phyloP scores from a whole-genome alignment of 2,113 vertebrate species.

The Pampusana beccarii region DNA sequence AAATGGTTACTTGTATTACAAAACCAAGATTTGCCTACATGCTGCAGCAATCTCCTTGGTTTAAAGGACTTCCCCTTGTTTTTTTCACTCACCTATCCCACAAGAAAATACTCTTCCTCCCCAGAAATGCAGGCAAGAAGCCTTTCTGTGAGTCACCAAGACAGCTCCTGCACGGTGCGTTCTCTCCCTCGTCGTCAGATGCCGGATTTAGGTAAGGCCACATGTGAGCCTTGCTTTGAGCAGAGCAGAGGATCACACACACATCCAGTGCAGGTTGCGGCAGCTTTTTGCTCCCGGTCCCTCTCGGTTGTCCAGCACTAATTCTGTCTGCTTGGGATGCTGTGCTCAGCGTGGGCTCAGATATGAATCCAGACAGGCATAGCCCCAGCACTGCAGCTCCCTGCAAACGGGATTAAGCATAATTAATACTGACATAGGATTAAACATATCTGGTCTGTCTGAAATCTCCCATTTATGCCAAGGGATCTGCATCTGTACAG shows the following conservation, averaged over 20 bases:
- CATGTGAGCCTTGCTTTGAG: background rate
- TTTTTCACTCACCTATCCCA: background rate
- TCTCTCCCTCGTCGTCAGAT: background rate
- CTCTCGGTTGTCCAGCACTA: background rate
- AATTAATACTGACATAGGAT: background rate
- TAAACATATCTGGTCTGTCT: background rate
- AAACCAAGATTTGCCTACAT: background rate
- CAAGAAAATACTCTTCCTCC: background rate
- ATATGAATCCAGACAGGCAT: background rate
- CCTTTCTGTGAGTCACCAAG: background rate
- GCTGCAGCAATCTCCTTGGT: background rate
- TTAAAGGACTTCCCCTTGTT: background rate
- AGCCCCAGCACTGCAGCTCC: background rate
- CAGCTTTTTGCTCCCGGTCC: background rate
- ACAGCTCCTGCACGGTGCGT: accelerated
- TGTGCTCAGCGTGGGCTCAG: background rate
- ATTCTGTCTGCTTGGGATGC: background rate
- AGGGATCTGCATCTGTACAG: background rate
- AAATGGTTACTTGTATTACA: background rate
- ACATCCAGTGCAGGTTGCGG: background rate
- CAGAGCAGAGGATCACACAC: background rate
- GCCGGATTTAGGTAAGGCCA: background rate
- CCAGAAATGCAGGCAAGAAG: background rate
- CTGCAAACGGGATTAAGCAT: background rate
- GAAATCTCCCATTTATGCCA: background rate